Evolutionary conservation across 1,140 invertebrate genomes (phyloP), one percentile per base, ranked within the genome.

Genomic region (Leptinotarsa lineolata): DNA sequence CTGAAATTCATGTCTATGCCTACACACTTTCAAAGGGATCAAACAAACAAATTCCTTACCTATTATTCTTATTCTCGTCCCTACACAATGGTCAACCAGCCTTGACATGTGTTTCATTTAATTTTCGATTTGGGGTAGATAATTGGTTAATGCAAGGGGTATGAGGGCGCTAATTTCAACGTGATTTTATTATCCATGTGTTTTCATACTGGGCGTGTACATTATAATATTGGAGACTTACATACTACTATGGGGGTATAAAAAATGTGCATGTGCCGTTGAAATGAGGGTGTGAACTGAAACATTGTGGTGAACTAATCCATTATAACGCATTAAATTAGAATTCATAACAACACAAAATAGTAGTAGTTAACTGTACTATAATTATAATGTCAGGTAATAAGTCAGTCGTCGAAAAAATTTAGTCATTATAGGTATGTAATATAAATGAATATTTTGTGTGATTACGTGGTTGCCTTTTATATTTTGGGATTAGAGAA

Each of bases 291-390:
- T 54, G 48, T 54, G 48, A 54, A 54, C 48, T 54, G 48, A 15
- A n/a, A 54, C n/a, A 54, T n/a, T 54, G n/a, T 54, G 48, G 48
- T 54, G 48, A 18, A 54, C 16, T 54, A 54, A 54, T 54, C 48
- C 48, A 54, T 54, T 54, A 54, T 54, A 8, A 18, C 5, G n/a
- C 16, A 15, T 18, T 18, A 54, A 15, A 54, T 54, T 54, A 54
- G 16, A 15, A 54, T 54, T 54, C 48, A 54, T 54, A 54, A 54
- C 48, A 54, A n/a, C 4, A n/a, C 15, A 18, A 18, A 54, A 54
- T 54, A 18, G n/a, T 54, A 18, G n/a, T 54, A 54, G 16, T 54
- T 54, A 54, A 1, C 48, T 0, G 8, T 39, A 11, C 30, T 39
- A 39, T 39, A 11, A 39, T 39, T 39, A 39, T 39, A 39, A 39